A percentile compares a stretch with the other conserved stretches of the same genome.
These are phyloP conservation scores for Oligia strigilis DNA, from an alignment of 2,888 invertebrate genomes.

Conservation along the genomic window DNA sequence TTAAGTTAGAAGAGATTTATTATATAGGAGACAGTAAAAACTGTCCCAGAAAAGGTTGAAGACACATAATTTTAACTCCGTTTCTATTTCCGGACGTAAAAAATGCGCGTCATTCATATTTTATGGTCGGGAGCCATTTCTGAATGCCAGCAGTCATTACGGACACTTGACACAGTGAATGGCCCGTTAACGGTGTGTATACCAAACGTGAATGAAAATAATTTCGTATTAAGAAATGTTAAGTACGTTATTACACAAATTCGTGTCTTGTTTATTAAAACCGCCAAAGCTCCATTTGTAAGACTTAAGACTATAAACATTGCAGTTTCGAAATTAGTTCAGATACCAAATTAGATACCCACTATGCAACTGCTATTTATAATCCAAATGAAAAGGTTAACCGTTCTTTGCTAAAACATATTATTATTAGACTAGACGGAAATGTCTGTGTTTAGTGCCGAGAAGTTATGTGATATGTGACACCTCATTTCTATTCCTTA, in stretches of 20 bases:
- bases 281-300: not conserved
- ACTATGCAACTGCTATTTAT: constrained; percentile 61
- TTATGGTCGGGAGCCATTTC: constrained; percentile 60
- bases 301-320: constrained; percentile 1
- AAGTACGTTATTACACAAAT: constrained; percentile 43
- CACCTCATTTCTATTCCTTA: not conserved
- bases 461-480: not conserved
- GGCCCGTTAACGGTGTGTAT: constrained; percentile 46
- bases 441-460: not conserved
- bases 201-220: constrained; percentile 55
- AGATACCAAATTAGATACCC: not conserved
- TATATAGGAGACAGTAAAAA: constrained; percentile 28
- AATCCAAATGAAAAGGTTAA: not conserved
- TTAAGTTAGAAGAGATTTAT: constrained; percentile 34
- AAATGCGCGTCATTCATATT: constrained; percentile 57
- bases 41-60: constrained; percentile 31
- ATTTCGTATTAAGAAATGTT: constrained; percentile 35
- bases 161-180: constrained; percentile 56
- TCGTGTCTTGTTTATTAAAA: constrained; percentile 43
- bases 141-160: constrained; percentile 64
- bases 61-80: constrained; percentile 53
- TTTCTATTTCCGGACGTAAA: constrained; percentile 66
- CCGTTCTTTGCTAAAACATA: not conserved
- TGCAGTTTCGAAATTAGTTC: constrained; percentile 14
- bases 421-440: not conserved